phyloP scores from a whole-genome alignment of 2,113 vertebrate genomes.

The Rostratula benghalensis region DNA sequence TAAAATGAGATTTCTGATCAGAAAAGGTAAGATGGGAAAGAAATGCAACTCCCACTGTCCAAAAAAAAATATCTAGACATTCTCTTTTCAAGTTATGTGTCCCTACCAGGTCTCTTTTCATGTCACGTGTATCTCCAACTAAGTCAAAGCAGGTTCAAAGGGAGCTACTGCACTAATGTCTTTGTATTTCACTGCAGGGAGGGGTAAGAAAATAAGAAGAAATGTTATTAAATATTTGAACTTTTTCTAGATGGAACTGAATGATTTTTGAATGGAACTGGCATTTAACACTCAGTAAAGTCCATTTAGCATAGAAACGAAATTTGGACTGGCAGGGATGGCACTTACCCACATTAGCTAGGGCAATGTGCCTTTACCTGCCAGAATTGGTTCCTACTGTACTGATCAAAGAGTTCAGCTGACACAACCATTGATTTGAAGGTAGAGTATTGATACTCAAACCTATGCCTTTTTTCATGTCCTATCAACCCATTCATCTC shows the following conservation, averaged over 20 bases:
- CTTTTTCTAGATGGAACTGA: neutral
- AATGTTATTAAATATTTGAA: neutral
- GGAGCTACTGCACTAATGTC: neutral
- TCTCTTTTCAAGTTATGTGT: neutral
- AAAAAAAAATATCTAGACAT: neutral
- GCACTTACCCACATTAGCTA: neutral
- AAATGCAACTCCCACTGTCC: neutral
- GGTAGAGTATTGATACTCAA: neutral
- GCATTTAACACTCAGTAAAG: neutral
- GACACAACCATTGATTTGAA: accelerated
- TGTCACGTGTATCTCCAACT: neutral
- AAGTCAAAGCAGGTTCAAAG: neutral
- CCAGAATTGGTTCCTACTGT: neutral
- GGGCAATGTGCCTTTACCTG: neutral
- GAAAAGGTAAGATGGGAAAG: neutral
- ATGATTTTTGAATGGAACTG: neutral
- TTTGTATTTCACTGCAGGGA: neutral
- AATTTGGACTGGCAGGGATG: neutral
- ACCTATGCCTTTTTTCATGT: neutral
- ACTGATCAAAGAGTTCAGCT: neutral
- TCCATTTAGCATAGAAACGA: neutral
- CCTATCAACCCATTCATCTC: neutral
- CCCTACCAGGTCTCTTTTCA: neutral
- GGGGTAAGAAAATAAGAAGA: neutral
- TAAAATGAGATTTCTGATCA: neutral